phyloP scores from a whole-genome alignment of 37 sponge, comb jelly and placozoan genomes.

The Chondrosia reniformis region DNA sequence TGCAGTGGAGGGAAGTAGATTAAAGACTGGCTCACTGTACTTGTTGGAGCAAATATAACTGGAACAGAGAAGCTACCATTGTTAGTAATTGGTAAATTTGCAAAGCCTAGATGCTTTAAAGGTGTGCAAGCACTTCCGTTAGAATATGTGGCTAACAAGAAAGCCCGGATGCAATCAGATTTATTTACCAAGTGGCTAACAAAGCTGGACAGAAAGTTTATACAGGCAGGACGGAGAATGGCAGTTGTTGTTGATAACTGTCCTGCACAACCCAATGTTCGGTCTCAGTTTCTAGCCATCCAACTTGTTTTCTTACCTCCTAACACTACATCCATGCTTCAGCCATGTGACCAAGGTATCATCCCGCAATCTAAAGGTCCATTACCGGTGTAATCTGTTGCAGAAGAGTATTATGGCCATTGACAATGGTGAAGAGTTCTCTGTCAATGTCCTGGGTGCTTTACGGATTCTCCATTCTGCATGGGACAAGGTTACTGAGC shows the following conservation, averaged over 20 bases:
- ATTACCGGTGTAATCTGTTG: background rate
- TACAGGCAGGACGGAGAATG: background rate
- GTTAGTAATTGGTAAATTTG: conserved; percentile 18
- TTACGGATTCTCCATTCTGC: background rate
- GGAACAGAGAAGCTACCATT: conserved; percentile 26
- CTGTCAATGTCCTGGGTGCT: conserved; percentile 15
- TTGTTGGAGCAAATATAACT: conserved; percentile 22
- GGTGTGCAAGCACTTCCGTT: conserved; percentile 23
- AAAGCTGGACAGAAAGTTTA: conserved; percentile 1
- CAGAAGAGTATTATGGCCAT: background rate
- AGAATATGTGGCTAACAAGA: conserved; percentile 19
- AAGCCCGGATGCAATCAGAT: conserved; percentile 28
- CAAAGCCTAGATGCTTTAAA: conserved; percentile 28
- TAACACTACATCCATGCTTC: background rate
- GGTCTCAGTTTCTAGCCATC: background rate
- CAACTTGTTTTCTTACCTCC: conserved; percentile 7
- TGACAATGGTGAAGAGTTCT: background rate
- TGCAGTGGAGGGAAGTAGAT: conserved; percentile 20
- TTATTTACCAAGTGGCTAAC: background rate
- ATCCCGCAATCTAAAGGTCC: background rate
- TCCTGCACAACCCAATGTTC: background rate
- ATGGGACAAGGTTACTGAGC: conserved; percentile 2
- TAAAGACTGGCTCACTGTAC: conserved; percentile 20
- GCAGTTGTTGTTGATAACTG: background rate
- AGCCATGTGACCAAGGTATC: conserved; percentile 9